These are phyloP conservation scores for Nyctibius bracteatus DNA, from an alignment of 2,113 vertebrate genomes.

Conservation along the genomic window DNA sequence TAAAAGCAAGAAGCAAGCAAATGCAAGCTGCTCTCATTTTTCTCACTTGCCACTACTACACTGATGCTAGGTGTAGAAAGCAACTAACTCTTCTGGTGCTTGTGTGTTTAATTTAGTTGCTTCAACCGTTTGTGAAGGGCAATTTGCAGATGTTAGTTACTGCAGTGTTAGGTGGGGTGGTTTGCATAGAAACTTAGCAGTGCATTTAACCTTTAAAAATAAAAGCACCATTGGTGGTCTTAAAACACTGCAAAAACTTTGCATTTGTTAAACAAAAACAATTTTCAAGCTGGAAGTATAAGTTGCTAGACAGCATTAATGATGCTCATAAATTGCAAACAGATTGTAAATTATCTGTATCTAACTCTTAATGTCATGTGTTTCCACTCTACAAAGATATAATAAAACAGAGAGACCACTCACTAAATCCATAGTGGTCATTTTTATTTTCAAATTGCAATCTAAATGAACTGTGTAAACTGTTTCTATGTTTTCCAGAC, in stretches of 20 bases:
- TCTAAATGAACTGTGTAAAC: background rate
- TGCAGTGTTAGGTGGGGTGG: background rate
- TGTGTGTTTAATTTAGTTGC: background rate
- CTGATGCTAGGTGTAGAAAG: background rate
- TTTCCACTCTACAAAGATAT: background rate
- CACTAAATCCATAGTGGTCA: background rate
- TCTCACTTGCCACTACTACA: rapidly evolving
- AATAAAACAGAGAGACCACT: background rate
- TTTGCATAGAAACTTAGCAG: background rate
- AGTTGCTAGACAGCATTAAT: background rate
- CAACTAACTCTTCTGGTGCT: background rate
- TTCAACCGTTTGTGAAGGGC: background rate
- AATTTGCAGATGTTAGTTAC: background rate
- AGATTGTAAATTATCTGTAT: background rate
- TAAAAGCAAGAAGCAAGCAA: background rate
- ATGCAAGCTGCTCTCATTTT: background rate
- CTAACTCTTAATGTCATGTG: background rate
- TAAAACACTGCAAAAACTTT: background rate
- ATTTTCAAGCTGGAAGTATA: background rate
- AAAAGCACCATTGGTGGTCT: background rate
- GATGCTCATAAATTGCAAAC: background rate
- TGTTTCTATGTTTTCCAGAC: constrained; percentile 19
- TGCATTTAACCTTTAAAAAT: background rate
- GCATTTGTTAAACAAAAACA: background rate
- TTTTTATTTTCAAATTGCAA: background rate